Evolutionary conservation across 2,797 vertebrate genomes (phyloP).

Genomic region (Buceros bicornis): DNA sequence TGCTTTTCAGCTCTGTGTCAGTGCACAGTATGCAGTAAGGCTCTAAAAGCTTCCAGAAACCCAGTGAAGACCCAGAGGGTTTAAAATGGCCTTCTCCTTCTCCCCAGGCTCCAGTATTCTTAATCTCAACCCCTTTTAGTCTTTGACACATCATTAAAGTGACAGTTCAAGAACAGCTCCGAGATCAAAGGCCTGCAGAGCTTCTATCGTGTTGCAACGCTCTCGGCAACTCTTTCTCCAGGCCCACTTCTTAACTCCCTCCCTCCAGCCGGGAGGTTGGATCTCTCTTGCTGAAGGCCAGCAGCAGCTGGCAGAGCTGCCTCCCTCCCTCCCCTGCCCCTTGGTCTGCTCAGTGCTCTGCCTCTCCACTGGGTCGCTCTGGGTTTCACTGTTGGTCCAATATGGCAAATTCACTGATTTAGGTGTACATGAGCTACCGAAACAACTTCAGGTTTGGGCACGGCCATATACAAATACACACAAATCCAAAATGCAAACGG

Average conservation of each 20-base stretch:
- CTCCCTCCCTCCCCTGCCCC: neutral
- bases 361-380: neutral
- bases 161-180: conserved; percentile 67
- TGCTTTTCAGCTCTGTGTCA: neutral
- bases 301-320: neutral
- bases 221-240: conserved; percentile 47
- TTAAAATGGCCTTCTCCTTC: conserved; percentile 63
- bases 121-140: conserved; percentile 67
- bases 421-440: neutral
- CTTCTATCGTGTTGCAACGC: conserved; percentile 55
- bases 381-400: neutral
- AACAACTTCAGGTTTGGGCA: conserved; percentile 17
- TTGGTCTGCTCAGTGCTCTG: accelerated
- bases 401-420: accelerated
- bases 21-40: neutral
- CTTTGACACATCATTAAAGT: conserved; percentile 73
- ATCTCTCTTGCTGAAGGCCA: neutral
- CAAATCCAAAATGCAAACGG: conserved; percentile 37
- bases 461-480: neutral
- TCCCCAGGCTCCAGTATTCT: conserved; percentile 71
- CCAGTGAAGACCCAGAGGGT: conserved; percentile 40
- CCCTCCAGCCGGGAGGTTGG: conserved; percentile 7
- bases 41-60: conserved; percentile 63
- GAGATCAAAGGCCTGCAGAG: conserved; percentile 67
- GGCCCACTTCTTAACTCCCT: conserved; percentile 1